Conservation (phyloP, 2,113 vertebrate genomes). For the Saccopteryx bilineata region DNA sequence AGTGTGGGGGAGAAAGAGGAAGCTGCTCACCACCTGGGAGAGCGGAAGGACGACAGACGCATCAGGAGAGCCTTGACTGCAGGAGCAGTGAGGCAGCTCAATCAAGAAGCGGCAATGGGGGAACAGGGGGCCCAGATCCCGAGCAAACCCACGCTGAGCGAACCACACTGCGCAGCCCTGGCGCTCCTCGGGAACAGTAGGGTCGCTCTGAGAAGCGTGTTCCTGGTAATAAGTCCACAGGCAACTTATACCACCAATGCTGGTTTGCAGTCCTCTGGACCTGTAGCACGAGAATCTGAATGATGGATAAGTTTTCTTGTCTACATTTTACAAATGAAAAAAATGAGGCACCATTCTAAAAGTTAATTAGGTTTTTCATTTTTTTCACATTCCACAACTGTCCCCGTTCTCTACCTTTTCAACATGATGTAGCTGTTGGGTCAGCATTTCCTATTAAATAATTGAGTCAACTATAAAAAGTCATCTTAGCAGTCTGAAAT, state of each 20-base stretch:
- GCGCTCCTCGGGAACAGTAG: not conserved
- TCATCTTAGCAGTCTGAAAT: not conserved
- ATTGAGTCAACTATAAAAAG: not conserved
- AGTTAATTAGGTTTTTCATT: not conserved
- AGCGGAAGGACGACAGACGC: not conserved
- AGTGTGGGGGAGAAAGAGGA: not conserved
- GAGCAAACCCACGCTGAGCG: not conserved
- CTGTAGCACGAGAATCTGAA: not conserved
- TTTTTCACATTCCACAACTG: not conserved
- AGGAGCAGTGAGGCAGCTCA: not conserved
- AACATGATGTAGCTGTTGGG: not conserved
- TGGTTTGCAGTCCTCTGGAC: not conserved
- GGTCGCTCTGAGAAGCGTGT: not conserved
- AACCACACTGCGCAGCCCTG: not conserved
- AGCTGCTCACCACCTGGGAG: not conserved
- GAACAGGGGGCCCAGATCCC: not conserved
- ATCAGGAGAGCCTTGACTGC: not conserved
- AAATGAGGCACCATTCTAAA: not conserved
- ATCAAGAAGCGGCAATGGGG: not conserved
- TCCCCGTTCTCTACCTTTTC: not conserved
- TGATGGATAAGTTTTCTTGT: not conserved
- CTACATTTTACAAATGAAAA: not conserved
- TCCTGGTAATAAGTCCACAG: not conserved
- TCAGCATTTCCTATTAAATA: slow-evolving; percentile 31
- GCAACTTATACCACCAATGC: not conserved